Conservation (phyloP, 2,797 vertebrate species). For the Sebastes hubbsi region DNA sequence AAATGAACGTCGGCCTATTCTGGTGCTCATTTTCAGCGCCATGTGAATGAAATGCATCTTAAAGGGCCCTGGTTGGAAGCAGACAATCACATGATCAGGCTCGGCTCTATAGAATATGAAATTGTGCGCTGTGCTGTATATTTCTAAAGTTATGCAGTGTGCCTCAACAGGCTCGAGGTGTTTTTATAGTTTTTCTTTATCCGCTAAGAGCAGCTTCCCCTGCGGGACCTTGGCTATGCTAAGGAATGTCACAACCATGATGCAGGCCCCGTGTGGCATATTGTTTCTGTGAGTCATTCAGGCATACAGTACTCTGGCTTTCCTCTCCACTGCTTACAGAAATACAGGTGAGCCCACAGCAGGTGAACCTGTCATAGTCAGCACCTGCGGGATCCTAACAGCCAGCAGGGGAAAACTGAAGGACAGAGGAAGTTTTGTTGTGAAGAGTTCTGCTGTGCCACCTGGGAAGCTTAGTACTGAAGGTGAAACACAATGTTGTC, state of each 20-base stretch:
- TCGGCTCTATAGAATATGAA: conserved; percentile 9
- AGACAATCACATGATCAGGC: conserved; percentile 30
- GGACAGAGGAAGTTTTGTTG: conserved; percentile 62
- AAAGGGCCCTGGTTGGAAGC: conserved; percentile 21
- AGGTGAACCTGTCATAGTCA: conserved; percentile 73
- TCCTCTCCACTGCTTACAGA: conserved; percentile 69
- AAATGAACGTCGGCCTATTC: conserved; percentile 56
- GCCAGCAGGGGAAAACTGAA: conserved; percentile 59
- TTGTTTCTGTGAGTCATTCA: conserved; percentile 67
- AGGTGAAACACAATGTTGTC: conserved; percentile 46
- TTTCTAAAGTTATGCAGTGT: background rate
- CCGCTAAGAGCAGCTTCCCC: conserved; percentile 39
- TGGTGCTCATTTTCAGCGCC: background rate
- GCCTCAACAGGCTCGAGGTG: conserved; percentile 4
- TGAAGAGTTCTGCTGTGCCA: conserved; percentile 39
- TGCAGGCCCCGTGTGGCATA: conserved; percentile 55
- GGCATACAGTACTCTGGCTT: conserved; percentile 62
- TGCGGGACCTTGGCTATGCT: conserved; percentile 41
- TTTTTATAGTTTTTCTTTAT: conserved; percentile 25
- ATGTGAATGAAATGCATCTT: conserved; percentile 46
- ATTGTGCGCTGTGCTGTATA: background rate
- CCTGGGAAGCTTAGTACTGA: conserved; percentile 42
- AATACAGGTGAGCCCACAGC: conserved; percentile 67
- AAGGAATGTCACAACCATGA: conserved; percentile 59
- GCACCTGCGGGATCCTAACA: conserved; percentile 66